These are phyloP conservation scores for Onychomys leucogaster DNA, from an alignment of 2,797 vertebrate genomes.

Conservation along the genomic window DNA sequence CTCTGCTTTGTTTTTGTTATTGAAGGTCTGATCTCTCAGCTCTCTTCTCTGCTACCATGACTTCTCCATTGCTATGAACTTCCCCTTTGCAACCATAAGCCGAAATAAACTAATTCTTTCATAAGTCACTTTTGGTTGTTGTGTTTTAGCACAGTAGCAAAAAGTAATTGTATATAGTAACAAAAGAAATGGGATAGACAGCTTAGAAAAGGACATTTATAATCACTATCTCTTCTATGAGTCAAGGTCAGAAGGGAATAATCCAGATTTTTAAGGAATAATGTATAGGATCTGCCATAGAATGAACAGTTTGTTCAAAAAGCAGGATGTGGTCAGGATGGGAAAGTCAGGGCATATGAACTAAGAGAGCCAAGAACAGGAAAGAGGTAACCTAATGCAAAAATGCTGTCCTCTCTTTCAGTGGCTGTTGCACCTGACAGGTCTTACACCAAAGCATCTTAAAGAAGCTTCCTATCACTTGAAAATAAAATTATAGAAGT, in stretches of 20 bases:
- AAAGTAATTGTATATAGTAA: neutral
- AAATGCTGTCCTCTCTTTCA: conserved; percentile 9
- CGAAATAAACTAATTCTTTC: neutral
- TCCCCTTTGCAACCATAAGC: neutral
- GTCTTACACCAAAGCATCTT: conserved; percentile 19
- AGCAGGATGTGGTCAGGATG: neutral
- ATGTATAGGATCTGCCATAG: neutral
- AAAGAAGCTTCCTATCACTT: neutral
- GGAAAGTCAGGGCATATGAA: neutral
- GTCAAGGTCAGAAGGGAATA: neutral
- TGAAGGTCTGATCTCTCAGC: neutral
- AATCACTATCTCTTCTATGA: conserved; percentile 10
- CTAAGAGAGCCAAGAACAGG: neutral
- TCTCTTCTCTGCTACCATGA: neutral
- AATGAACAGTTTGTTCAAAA: neutral
- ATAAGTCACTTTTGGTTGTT: neutral
- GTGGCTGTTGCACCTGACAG: neutral
- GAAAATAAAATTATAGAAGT: conserved; percentile 44
- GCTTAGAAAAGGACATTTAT: conserved; percentile 2
- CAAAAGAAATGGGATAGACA: neutral
- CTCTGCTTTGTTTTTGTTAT: neutral
- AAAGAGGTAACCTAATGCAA: neutral
- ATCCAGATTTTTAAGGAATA: neutral
- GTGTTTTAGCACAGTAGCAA: neutral
- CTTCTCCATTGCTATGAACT: neutral